Evolutionary conservation across 2,797 vertebrate species (phyloP), one percentile per base, ranked within the genome.

Genomic region (Florisuga fusca): DNA sequence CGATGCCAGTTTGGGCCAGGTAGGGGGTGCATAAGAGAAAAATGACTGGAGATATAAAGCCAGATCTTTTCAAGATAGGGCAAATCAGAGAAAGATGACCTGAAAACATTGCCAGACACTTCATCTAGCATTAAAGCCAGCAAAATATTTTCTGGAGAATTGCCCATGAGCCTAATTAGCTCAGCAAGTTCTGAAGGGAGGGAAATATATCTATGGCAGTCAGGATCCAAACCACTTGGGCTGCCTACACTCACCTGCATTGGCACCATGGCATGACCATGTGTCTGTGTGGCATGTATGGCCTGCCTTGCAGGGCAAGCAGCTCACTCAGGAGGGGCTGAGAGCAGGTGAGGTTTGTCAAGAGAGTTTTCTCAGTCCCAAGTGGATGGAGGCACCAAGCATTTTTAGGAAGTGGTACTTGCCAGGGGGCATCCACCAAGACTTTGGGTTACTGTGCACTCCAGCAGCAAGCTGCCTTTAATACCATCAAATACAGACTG

Each of bases 261-360:
- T 2, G 2, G 2, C 26, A 18, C 17, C 6, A 7, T 21, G 34
- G 19, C 23, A 27, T 0, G 0, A 61, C 29, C 19, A 9, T 3
- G 2, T 22, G 22, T 13, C 53, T 21, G 5, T 0, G 1, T 0
- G 4, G 19, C 23, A 4, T 19, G 17, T 14, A 7, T 19, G 69
- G 43, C 12, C n/a, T 51, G 43, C 22, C 9, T 1, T 48, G 50
- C 1, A 3, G 27, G 66, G 16, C 7, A 13, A 81, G 78, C 3
- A 27, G 46, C 27, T 62, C 1, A 1, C 9, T 8, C 31, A 51
- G n/a, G 23, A 48, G 66, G 17, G 20, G 29, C n/a, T 4, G 3
- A 45, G 15, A 87, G 29, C 2, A 0, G 9, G n/a, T 29, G 23
- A 46, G 23, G 26, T 59, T 89, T 78, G 38, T 41, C 54, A 63